Conservation (phyloP, 2,888 invertebrate species). For the Priocnemis perturbator region DNA sequence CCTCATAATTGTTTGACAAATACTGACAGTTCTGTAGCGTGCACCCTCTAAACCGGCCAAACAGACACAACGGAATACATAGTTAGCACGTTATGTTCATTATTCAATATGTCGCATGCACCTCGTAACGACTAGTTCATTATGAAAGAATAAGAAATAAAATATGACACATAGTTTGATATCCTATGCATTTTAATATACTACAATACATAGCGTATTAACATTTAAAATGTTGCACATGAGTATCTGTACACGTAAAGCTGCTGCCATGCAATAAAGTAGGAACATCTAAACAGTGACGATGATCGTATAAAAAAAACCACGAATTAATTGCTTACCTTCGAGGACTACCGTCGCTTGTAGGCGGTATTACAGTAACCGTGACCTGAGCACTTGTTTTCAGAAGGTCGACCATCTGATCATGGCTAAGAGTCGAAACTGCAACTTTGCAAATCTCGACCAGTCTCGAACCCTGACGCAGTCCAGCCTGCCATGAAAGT, state of each 20-base stretch:
- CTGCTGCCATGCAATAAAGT: too few species aligned
- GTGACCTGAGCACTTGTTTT: conserved; percentile 93
- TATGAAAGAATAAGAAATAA: too few species aligned
- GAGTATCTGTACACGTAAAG: too few species aligned
- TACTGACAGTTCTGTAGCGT: conserved; percentile 81
- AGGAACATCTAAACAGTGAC: too few species aligned
- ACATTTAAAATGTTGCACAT: too few species aligned
- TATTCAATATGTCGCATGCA: too few species aligned
- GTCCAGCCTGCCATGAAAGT: conserved; percentile 87
- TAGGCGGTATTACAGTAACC: conserved; percentile 87
- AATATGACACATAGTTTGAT: too few species aligned
- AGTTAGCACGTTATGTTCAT: too few species aligned
- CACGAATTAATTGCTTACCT: conserved; percentile 74
- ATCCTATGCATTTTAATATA: too few species aligned
- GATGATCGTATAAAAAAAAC: too few species aligned
- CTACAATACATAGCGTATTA: too few species aligned
- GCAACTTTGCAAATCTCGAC: conserved; percentile 95
- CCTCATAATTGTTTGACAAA: conserved; percentile 79
- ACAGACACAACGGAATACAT: background rate
- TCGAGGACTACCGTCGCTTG: conserved; percentile 82
- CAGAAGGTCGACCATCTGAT: conserved; percentile 93
- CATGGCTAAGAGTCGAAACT: conserved; percentile 91
- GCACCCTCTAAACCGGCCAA: conserved; percentile 77
- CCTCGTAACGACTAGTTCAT: too few species aligned
- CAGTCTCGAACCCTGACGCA: conserved; percentile 91